phyloP scores from a whole-genome alignment of 53 echinoderm and acorn worm species.

The Mesocentrotus franciscanus region DNA sequence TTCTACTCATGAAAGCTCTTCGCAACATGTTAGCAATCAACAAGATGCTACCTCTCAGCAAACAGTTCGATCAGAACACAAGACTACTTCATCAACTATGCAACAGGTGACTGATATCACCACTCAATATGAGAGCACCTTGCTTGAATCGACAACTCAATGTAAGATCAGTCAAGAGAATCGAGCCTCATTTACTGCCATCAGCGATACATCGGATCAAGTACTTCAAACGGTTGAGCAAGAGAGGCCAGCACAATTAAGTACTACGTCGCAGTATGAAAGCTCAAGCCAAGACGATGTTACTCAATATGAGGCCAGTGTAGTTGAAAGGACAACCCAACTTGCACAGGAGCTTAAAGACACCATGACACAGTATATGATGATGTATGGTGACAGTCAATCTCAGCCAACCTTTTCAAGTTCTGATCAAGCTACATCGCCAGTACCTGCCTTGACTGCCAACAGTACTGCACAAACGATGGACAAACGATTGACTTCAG shows the following conservation, averaged over 20 bases:
- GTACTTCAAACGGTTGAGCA: not conserved
- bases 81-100: not conserved
- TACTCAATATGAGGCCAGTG: conserved; percentile 32
- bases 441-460: not conserved
- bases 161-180: not conserved
- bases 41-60: not conserved
- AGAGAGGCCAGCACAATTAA: conserved; percentile 1
- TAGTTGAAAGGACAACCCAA: conserved; percentile 33
- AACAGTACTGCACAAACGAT: not conserved
- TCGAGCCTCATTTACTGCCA: not conserved
- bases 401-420: not conserved
- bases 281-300: conserved; percentile 14
- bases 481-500: not conserved
- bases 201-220: not conserved
- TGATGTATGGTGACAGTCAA: not conserved
- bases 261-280: conserved; percentile 10
- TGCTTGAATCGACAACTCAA: conserved; percentile 7
- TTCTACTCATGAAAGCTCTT: not conserved
- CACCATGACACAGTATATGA: conserved; percentile 26
- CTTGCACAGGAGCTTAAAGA: conserved; percentile 19
- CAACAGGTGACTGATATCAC: conserved; percentile 21
- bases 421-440: conserved; percentile 8
- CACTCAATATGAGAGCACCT: not conserved
- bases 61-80: not conserved
- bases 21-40: not conserved